Evolutionary conservation across 2,113 vertebrate species (phyloP).

Genomic region (Azemiops feae): DNA sequence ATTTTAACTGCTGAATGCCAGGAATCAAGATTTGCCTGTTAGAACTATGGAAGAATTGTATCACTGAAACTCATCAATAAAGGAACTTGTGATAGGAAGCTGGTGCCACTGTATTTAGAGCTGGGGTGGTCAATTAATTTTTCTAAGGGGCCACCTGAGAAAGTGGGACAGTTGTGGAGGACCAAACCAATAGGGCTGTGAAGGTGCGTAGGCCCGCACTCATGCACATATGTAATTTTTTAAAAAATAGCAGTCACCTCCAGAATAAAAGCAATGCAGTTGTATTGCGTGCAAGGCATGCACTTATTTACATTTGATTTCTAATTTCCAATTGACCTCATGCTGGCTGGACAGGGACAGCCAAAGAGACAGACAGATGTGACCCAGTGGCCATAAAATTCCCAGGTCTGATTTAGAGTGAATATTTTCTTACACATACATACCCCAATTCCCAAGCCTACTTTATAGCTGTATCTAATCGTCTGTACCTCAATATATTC

Average conservation of each 20-base stretch:
- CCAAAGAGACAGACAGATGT: not conserved
- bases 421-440: not conserved
- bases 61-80: conserved; percentile 30
- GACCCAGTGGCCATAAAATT: not conserved
- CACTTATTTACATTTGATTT: not conserved
- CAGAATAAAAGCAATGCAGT: not conserved
- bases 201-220: not conserved
- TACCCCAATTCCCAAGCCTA: not conserved
- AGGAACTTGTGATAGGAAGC: not conserved
- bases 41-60: conserved; percentile 17
- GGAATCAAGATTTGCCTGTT: conserved; percentile 41
- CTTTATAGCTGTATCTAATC: not conserved
- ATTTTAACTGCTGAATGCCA: conserved; percentile 60
- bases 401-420: not conserved
- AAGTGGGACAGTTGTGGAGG: not conserved
- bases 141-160: not conserved
- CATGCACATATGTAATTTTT: not conserved
- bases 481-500: not conserved
- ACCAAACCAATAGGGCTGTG: not conserved
- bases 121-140: not conserved
- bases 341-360: not conserved
- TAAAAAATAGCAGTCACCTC: not conserved
- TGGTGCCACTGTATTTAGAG: not conserved
- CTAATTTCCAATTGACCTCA: not conserved
- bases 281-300: not conserved